Conservation (phyloP, 2,113 vertebrate genomes). For the Hepsetus odoe region DNA sequence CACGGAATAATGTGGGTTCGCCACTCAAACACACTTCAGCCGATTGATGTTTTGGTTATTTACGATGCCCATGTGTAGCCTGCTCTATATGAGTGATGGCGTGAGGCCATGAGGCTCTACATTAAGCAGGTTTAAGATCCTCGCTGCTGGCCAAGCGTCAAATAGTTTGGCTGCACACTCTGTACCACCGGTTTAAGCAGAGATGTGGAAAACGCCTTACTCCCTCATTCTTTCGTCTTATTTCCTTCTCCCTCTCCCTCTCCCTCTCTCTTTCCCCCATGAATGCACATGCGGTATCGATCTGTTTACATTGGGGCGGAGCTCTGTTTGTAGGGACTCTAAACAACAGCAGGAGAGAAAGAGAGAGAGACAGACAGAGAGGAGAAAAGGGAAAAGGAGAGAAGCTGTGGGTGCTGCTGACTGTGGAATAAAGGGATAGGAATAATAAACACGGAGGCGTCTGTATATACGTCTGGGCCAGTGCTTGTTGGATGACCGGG, state of each 20-base stretch:
- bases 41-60: slow-evolving; percentile 3
- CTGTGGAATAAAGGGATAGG: slow-evolving; percentile 24
- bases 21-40: slow-evolving; percentile 7
- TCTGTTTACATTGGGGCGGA: slow-evolving; percentile 45
- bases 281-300: slow-evolving; percentile 44
- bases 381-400: slow-evolving; percentile 1
- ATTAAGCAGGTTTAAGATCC: slow-evolving; percentile 52
- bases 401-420: slow-evolving; percentile 12
- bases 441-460: slow-evolving; percentile 31
- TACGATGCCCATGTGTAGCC: not conserved
- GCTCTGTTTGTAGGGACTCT: slow-evolving; percentile 26
- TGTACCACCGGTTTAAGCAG: slow-evolving; percentile 71
- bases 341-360: slow-evolving; percentile 32
- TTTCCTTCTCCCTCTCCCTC: slow-evolving; percentile 54
- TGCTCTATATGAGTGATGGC: slow-evolving; percentile 3
- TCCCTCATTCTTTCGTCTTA: not conserved
- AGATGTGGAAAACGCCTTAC: slow-evolving; percentile 65
- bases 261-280: slow-evolving; percentile 45
- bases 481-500: slow-evolving; percentile 17
- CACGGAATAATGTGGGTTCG: not conserved
- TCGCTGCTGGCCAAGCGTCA: slow-evolving; percentile 67
- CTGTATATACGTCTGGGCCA: slow-evolving; percentile 31
- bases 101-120: slow-evolving; percentile 4
- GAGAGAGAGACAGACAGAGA: slow-evolving; percentile 3
- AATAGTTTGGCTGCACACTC: slow-evolving; percentile 77